Evolutionary conservation across 30 jellyfish, hydroid and myxozoan species (phyloP).

Genomic region (Chironex yamaguchii): DNA sequence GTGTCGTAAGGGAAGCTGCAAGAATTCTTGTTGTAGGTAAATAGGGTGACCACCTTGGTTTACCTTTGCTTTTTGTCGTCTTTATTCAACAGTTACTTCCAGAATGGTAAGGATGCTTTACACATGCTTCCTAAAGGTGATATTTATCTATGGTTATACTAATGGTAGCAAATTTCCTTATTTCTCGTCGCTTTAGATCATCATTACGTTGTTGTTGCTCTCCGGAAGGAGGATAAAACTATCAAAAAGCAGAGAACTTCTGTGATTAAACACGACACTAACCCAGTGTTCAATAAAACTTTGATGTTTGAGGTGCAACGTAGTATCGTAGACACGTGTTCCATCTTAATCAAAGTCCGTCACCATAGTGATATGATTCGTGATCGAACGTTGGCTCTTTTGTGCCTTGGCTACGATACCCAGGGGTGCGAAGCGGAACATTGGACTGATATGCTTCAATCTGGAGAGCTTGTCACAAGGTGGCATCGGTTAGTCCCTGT

Average conservation of each 20-base stretch:
- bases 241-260: constrained; percentile 88
- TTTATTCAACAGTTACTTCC: no score
- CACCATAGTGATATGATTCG: constrained; percentile 90
- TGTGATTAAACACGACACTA: constrained; percentile 95
- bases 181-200: constrained; percentile 94
- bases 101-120: no score
- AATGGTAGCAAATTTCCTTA: no score
- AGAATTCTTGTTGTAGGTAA: no score
- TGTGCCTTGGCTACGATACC: constrained; percentile 86
- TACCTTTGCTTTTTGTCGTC: no score
- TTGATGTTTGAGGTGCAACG: constrained; percentile 79
- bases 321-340: constrained; percentile 70
- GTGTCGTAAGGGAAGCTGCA: no score
- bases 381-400: constrained; percentile 95
- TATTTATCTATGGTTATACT: no score
- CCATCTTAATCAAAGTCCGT: constrained; percentile 87
- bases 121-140: no score
- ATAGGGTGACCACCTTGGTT: no score
- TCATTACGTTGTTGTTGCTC: constrained; percentile 87
- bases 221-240: constrained; percentile 80
- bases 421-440: constrained; percentile 95
- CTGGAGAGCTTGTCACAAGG: constrained; percentile 83
- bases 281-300: constrained; percentile 89
- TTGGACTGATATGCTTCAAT: constrained; percentile 96
- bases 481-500: constrained; percentile 98